Percentiles rank a stretch among this genome's conserved stretches.
These are phyloP conservation scores for Lepidurus couesii DNA, from an alignment of 1,140 invertebrate genomes.

Conservation along the genomic window DNA sequence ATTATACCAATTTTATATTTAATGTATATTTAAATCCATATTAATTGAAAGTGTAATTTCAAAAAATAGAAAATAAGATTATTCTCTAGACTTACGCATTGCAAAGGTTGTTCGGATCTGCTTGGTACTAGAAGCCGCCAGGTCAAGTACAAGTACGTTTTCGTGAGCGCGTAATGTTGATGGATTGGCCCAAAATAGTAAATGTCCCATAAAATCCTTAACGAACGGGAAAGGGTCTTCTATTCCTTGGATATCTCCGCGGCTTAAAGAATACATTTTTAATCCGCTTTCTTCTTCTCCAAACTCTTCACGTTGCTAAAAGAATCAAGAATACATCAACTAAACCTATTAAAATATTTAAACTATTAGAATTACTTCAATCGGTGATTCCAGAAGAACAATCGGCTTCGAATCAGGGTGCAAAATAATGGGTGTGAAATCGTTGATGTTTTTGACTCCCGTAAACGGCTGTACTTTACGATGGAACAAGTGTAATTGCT, in stretches of 20 bases:
- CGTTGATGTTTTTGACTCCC: conserved; percentile 1
- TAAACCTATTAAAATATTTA: neutral
- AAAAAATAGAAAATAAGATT: neutral
- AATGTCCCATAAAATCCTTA: conserved; percentile 27
- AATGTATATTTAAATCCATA: neutral
- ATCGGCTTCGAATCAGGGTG: conserved; percentile 30
- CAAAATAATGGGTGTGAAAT: conserved; percentile 30
- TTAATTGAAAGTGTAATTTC: neutral
- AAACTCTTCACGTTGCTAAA: neutral
- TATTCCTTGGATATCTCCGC: conserved; percentile 1
- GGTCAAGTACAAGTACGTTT: conserved; percentile 28
- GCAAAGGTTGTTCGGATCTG: conserved; percentile 27
- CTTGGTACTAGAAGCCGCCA: conserved; percentile 32
- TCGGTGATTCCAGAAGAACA: neutral
- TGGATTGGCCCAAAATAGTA: conserved; percentile 10
- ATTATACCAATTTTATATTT: neutral
- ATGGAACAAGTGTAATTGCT: neutral
- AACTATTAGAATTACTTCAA: conserved; percentile 12
- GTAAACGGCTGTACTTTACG: conserved; percentile 12
- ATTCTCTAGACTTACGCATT: conserved; percentile 24
- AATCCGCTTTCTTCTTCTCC: conserved; percentile 24
- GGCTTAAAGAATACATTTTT: conserved; percentile 25
- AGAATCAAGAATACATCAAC: neutral
- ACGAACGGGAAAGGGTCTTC: conserved; percentile 16
- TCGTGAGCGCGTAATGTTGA: conserved; percentile 23